Conservation (phyloP, 2,888 invertebrate genomes). For the Parascotia fuliginaria region DNA sequence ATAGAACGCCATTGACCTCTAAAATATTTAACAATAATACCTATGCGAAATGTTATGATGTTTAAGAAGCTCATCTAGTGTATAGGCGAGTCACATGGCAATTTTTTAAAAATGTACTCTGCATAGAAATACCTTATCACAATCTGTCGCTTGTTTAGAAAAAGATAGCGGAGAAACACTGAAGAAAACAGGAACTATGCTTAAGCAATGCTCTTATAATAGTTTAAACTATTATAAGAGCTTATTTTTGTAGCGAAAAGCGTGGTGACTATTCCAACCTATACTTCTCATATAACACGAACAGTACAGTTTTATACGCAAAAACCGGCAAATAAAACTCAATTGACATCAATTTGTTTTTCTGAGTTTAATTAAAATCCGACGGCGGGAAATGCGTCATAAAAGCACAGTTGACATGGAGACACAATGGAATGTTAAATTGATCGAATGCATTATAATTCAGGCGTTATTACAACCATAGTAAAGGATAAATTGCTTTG, state of each 20-base stretch:
- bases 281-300: neutral
- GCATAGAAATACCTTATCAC: too few relatives aligned
- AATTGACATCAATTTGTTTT: conserved; percentile 20
- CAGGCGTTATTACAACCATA: neutral
- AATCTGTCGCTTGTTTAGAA: too few relatives aligned
- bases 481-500: neutral
- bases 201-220: too few relatives aligned
- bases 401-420: conserved; percentile 1
- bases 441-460: neutral
- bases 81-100: too few relatives aligned
- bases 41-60: too few relatives aligned
- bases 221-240: too few relatives aligned
- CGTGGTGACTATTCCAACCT: too few relatives aligned
- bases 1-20: neutral
- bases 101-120: too few relatives aligned
- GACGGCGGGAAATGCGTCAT: conserved; percentile 10
- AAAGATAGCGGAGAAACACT: too few relatives aligned
- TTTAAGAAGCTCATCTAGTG: too few relatives aligned
- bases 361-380: conserved; percentile 21
- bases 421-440: neutral
- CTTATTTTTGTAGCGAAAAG: too few relatives aligned
- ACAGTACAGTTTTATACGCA: neutral
- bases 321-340: neutral
- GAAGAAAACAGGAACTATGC: too few relatives aligned
- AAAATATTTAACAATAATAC: neutral